Percentiles rank a stretch among this genome's conserved stretches.
phyloP scores from a whole-genome alignment of 1,140 invertebrate genomes.

The Bemisia tabaci region DNA sequence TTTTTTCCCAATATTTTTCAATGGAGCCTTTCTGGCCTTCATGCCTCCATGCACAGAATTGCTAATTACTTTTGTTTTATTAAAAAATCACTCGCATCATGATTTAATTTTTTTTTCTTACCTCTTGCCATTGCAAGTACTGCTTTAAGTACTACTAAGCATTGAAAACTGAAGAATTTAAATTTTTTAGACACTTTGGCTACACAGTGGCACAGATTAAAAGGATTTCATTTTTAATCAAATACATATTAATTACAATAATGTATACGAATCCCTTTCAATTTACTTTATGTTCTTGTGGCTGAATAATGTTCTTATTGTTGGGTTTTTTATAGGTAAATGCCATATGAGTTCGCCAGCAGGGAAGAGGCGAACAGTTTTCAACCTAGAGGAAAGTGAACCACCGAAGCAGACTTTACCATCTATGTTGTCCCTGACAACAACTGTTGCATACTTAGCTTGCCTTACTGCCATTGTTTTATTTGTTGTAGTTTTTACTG shows the following conservation, averaged over 20 bases:
- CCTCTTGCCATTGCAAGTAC: no score
- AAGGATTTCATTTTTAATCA: no score
- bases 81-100: conserved; percentile 1
- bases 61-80: conserved; percentile 15
- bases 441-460: conserved; percentile 45
- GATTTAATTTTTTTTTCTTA: no score
- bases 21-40: background rate
- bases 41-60: background rate
- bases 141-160: no score
- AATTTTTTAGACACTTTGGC: no score
- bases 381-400: conserved; percentile 35
- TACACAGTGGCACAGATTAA: no score
- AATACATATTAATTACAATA: no score
- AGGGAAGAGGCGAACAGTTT: conserved; percentile 53
- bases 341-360: conserved; percentile 39
- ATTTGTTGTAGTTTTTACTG: conserved; percentile 49
- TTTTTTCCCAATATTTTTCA: background rate
- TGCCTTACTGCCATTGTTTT: conserved; percentile 48
- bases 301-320: no score
- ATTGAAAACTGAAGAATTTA: no score
- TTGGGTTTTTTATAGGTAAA: no score
- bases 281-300: no score
- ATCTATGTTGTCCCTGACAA: conserved; percentile 41
- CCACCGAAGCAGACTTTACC: conserved; percentile 31
- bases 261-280: no score